A percentile compares a stretch with the other conserved stretches of the same genome.
phyloP scores from a whole-genome alignment of 2,888 invertebrate species.

The Drosophila atripex region DNA sequence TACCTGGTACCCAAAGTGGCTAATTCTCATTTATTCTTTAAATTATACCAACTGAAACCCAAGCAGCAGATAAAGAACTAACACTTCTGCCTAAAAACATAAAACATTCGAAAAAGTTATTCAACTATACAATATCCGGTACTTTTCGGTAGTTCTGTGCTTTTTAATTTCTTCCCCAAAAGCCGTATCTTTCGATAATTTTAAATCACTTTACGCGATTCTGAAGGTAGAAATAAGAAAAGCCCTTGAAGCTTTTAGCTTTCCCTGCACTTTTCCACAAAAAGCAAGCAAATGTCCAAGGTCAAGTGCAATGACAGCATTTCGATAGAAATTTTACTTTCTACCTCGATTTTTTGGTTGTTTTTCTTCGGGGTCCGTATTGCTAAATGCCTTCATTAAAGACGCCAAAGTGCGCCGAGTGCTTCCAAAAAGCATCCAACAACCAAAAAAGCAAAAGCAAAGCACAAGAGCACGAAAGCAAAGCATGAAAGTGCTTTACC shows the following conservation, averaged over 20 bases:
- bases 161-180: neutral
- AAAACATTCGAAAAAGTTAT: too few species aligned
- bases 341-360: neutral
- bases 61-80: too few species aligned
- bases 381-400: conserved; percentile 51
- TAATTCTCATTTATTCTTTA: too few species aligned
- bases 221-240: neutral
- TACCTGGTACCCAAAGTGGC: neutral
- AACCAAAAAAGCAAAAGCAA: conserved; percentile 31
- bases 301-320: conserved; percentile 39
- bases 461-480: conserved; percentile 58
- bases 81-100: too few species aligned
- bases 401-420: conserved; percentile 29
- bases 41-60: too few species aligned
- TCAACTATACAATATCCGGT: too few species aligned
- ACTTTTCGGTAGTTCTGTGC: neutral
- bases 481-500: conserved; percentile 54
- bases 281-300: conserved; percentile 20
- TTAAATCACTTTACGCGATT: neutral
- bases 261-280: neutral
- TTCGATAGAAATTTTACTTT: conserved; percentile 23
- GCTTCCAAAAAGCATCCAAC: conserved; percentile 19
- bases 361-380: conserved; percentile 17
- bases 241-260: conserved; percentile 1
- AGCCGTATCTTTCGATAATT: neutral